phyloP scores from a whole-genome alignment of 2,113 vertebrate species.

The Pyrgilauda ruficollis region DNA sequence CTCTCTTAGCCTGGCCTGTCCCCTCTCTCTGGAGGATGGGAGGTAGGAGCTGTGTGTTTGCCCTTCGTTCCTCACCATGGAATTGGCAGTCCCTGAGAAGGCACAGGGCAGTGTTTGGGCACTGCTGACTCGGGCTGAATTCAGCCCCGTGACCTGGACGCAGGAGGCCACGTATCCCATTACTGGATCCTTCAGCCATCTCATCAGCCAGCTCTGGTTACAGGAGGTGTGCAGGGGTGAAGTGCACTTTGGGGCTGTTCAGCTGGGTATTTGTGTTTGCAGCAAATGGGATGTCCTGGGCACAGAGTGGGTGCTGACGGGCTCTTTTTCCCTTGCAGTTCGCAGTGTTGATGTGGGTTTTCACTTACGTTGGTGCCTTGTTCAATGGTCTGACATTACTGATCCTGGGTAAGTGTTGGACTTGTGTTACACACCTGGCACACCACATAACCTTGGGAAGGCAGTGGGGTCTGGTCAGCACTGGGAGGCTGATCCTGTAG shows the following conservation, averaged over 20 bases:
- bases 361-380: conserved; percentile 95
- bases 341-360: conserved; percentile 95
- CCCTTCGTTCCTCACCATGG: fast-evolving
- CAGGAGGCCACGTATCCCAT: not conserved
- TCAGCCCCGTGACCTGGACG: not conserved
- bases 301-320: not conserved
- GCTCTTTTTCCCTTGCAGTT: conserved; percentile 76
- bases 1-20: not conserved
- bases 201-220: not conserved
- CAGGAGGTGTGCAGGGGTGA: not conserved
- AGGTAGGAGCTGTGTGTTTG: not conserved
- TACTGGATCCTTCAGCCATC: not conserved
- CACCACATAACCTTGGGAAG: not conserved
- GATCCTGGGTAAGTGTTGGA: conserved; percentile 87
- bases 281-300: not conserved
- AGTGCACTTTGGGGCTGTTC: not conserved
- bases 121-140: not conserved
- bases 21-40: not conserved
- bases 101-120: not conserved
- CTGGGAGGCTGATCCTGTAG: not conserved
- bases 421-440: not conserved
- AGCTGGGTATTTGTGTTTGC: not conserved
- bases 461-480: not conserved
- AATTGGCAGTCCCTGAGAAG: not conserved
- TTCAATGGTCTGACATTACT: conserved; percentile 96